These are phyloP conservation scores for Tineola bisselliella DNA, from an alignment of 2,888 invertebrate genomes.

Conservation along the genomic window DNA sequence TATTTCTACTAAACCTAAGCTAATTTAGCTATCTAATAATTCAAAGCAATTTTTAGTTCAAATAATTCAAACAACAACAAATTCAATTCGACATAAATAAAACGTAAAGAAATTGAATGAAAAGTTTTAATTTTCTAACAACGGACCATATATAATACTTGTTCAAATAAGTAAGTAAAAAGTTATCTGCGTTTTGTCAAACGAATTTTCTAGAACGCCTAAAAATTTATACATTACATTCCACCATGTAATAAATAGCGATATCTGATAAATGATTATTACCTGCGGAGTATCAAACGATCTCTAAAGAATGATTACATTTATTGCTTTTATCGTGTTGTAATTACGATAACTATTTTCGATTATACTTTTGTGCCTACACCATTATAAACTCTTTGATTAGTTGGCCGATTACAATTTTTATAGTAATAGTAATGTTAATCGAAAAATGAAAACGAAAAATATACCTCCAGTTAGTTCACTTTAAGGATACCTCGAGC, in stretches of 20 bases:
- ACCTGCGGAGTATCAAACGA: neutral
- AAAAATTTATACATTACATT: neutral
- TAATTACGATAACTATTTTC: neutral
- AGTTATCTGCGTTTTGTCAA: neutral
- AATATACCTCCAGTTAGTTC: no score
- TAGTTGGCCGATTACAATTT: no score
- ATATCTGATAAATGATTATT: neutral
- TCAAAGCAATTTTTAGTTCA: neutral
- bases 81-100: neutral
- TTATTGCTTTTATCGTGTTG: neutral
- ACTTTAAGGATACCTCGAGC: no score
- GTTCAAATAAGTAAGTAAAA: neutral
- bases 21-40: neutral
- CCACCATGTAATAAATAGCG: no score
- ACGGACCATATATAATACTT: neutral
- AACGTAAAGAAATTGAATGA: neutral
- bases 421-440: no score
- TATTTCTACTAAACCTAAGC: no score
- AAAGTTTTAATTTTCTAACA: no score
- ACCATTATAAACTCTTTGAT: no score
- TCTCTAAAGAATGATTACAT: neutral
- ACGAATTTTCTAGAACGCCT: neutral
- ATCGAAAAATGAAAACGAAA: no score
- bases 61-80: neutral
- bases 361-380: neutral